Conservation (phyloP, 37 sponge, comb jelly and placozoan species). For the Hexactinellida sp. region DNA sequence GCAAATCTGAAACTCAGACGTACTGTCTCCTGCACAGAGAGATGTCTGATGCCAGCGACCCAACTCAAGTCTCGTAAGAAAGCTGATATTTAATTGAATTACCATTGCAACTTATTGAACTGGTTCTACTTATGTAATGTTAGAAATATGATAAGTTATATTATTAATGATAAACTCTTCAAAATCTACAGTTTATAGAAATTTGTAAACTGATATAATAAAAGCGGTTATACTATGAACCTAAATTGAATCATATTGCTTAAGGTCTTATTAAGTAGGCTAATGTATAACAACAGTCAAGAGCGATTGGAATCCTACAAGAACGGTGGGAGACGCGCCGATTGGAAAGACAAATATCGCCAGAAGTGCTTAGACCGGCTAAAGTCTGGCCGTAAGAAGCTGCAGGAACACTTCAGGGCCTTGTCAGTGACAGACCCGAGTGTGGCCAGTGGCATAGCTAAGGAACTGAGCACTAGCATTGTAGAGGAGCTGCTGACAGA, state of each 20-base stretch:
- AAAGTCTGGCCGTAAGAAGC: neutral
- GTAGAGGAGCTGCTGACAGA: neutral
- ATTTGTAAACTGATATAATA: no score
- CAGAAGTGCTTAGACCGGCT: neutral
- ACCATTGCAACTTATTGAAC: no score
- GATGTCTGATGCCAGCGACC: neutral
- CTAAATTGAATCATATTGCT: no score
- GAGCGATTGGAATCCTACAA: neutral
- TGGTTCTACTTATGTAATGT: no score
- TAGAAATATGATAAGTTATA: no score
- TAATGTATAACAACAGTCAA: neutral
- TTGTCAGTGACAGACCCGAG: neutral
- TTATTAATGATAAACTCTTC: no score
- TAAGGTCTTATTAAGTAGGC: no score
- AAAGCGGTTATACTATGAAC: no score
- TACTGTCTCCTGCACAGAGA: neutral
- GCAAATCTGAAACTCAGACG: neutral
- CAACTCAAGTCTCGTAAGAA: neutral
- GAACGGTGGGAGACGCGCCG: neutral
- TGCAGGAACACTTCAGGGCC: neutral
- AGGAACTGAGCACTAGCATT: neutral
- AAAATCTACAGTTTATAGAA: no score
- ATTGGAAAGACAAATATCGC: neutral
- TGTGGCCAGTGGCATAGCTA: neutral
- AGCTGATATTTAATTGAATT: no score